These are phyloP conservation scores for Abrostola tripartita DNA, from an alignment of 2,888 invertebrate species.

Conservation along the genomic window DNA sequence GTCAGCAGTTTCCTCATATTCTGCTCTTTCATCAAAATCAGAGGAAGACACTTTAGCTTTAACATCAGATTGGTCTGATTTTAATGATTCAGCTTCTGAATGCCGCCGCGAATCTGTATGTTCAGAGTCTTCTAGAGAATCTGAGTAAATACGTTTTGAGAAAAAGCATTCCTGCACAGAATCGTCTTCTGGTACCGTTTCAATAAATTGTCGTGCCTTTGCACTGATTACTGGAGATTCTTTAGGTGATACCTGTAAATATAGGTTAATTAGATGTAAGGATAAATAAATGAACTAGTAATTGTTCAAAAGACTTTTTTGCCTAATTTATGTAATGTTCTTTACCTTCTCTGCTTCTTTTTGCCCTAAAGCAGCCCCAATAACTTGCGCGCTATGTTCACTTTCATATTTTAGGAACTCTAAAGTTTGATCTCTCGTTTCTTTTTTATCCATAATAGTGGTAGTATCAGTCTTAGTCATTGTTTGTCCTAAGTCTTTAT, in stretches of 20 bases:
- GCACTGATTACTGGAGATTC: conserved; percentile 86
- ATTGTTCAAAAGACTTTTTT: background rate
- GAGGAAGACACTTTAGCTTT: conserved; percentile 85
- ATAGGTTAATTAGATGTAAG: background rate
- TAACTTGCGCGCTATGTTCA: conserved; percentile 75
- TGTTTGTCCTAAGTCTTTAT: conserved; percentile 62
- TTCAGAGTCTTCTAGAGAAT: conserved; percentile 86
- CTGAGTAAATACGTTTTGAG: conserved; percentile 86
- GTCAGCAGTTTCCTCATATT: conserved; percentile 83
- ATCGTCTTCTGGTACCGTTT: conserved; percentile 87
- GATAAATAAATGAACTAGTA: background rate
- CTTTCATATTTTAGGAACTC: conserved; percentile 80
- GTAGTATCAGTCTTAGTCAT: conserved; percentile 59
- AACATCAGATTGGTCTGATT: conserved; percentile 85
- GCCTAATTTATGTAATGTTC: background rate
- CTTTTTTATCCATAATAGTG: conserved; percentile 55
- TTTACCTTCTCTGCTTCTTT: conserved; percentile 75
- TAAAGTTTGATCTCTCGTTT: conserved; percentile 68
- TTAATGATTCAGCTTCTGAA: conserved; percentile 86
- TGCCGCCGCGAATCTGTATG: conserved; percentile 85
- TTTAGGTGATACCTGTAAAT: conserved; percentile 74
- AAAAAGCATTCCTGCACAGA: conserved; percentile 88
- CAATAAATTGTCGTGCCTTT: conserved; percentile 86
- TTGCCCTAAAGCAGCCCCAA: conserved; percentile 56
- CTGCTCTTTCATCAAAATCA: conserved; percentile 85